Base-by-base conservation (phyloP, 2,113 vertebrate genomes). In the Trochalopteron elliotii region DNA sequence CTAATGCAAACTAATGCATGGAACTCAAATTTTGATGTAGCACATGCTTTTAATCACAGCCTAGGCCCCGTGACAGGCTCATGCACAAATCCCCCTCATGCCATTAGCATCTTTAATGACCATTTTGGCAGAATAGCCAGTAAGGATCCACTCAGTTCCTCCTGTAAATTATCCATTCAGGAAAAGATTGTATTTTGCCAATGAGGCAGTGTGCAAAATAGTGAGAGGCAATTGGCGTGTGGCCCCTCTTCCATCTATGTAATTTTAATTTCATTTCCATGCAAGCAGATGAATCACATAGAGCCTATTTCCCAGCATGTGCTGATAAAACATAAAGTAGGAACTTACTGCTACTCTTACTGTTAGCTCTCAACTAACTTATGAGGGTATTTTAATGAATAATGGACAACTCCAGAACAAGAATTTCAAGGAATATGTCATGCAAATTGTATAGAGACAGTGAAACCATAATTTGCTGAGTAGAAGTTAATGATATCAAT, bases 241-340 rank as follows among this genome's bases (percentile, higher is more conserved):
- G 64, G 55, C 33, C 15, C 33, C 33, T 35, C 55, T 95, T 65
- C 75, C 86, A 86, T 70, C 83, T 56, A 8, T 37, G 39, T 37
- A 83, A 78, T 83, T 96, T 86, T 75, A 33, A 94, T 77, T 96
- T 77, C 35, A 90, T 89, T 67, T 67, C 39, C 19, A 59, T 65
- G 39, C 88, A 83, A 74, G 76, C 50, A 92, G 68, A 80, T 70
- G 55, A 86, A 88, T 86, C 44, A 42, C 42, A 74, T 40, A 67
- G 33, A 94, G 42, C 35, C 47, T 92, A 12, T 50, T 90, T 90
- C 64, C 59, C 80, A 92, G 88, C 68, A 81, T 11, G 42, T 59
- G 71, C 59, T 83, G 64, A 72, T 61, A 80, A 80, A 94, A 92
- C 50, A 65, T 31, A 19, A 35, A 59, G 28, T 5, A 27, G n/a